These are phyloP conservation scores for Yponomeuta evonymella DNA, from an alignment of 2,888 invertebrate genomes.

Conservation along the genomic window DNA sequence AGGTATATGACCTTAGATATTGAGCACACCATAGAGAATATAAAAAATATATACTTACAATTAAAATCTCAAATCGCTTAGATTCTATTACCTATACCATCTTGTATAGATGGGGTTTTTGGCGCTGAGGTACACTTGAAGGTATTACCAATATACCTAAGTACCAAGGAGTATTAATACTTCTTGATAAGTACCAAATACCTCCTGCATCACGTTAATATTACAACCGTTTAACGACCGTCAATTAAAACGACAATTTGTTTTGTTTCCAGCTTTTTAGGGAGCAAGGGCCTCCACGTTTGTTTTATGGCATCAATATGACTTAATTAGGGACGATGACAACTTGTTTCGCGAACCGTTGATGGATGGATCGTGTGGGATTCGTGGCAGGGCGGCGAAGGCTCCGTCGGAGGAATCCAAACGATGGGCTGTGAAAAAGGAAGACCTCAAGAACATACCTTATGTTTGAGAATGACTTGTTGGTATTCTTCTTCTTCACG, in stretches of 20 bases:
- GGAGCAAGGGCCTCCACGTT: neutral
- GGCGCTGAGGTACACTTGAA: neutral
- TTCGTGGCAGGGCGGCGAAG: neutral
- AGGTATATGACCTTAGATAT: too few species aligned
- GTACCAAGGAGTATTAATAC: too few species aligned
- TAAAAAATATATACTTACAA: too few species aligned
- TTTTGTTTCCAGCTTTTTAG: neutral
- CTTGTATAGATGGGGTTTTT: neutral
- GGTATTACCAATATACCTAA: neutral
- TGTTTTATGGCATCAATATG: neutral
- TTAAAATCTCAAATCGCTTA: too few species aligned
- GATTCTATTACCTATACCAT: too few species aligned
- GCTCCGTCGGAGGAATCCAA: neutral
- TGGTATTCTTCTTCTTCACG: neutral
- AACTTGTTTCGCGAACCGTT: neutral
- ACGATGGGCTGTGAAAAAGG: neutral
- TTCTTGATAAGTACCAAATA: neutral
- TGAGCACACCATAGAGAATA: too few species aligned
- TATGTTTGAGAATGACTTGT: neutral
- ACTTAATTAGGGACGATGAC: constrained; percentile 3
- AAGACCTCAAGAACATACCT: neutral
- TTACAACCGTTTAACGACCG: neutral
- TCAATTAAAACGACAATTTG: neutral
- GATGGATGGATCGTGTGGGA: neutral
- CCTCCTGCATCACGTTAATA: neutral